Base-by-base conservation (phyloP, 2,113 vertebrate genomes). In the Castor canadensis region DNA sequence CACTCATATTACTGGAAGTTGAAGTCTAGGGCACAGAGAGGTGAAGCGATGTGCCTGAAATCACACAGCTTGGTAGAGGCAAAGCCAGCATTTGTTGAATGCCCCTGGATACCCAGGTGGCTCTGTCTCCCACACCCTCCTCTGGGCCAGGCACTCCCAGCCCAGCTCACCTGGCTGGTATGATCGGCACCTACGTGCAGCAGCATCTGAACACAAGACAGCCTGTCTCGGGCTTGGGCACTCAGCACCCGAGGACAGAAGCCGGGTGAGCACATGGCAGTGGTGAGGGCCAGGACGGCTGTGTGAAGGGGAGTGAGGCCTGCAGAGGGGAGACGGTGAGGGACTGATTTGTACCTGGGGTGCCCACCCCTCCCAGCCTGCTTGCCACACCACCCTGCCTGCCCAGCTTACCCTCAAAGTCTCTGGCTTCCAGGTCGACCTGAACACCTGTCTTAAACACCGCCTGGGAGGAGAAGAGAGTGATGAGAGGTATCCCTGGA, bases 261-360 rank as follows among this genome's bases (percentile, higher is more conserved):
- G 75, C 79, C 98, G 1, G 97, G 66, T 15, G 98, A 97, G 94
- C 98, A 98, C 97, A 98, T 96, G n/a, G 98, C 98, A 72, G 96
- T 91, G 6, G 99, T 98, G 97, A 99, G 98, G 49, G 99, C 98
- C 87, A 99, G 98, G 87, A 99, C 98, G 24, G 99, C 99, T 77
- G 99, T 99, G 97, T 99, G 99, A 75, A 99, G 98, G 0, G 99
- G 98, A 6, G 99, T 99, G 96, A 99, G 98, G 56, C 99, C 99
- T 99, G 96, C 4, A 12, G 47, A 82, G 64, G 0, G 40, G 72
- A 66, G 20, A 84, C 0, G n/a, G 60, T 89, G 43, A 97, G 79
- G 35, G 24, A 60, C 64, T 60, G 3, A 35, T 38, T 38, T 47
- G 24, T 28, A 40, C 9, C 62, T 16, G 35, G 12, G 45, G 5